Conservation (phyloP, 1,140 invertebrate species). For the Drosophila novamexicana region DNA sequence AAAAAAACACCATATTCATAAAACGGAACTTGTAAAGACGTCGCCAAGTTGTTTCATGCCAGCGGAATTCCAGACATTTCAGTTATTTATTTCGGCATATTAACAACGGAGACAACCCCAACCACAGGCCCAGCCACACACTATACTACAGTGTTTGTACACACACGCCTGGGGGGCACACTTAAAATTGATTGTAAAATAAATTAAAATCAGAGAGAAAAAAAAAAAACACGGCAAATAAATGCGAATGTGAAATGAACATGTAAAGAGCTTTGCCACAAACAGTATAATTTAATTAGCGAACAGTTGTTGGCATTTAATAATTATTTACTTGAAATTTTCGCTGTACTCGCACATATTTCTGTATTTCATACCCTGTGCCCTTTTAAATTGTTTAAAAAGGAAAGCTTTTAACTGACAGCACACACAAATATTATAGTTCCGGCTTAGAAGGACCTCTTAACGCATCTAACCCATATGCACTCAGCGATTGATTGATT, state of each 20-base stretch:
- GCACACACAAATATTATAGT: too few species aligned
- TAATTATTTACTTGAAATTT: slow-evolving; percentile 74
- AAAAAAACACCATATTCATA: slow-evolving; percentile 33
- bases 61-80: slow-evolving; percentile 67
- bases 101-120: slow-evolving; percentile 55
- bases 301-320: slow-evolving; percentile 60
- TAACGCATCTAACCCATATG: neutral
- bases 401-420: neutral
- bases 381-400: neutral
- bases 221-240: slow-evolving; percentile 34
- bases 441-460: too few species aligned
- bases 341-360: slow-evolving; percentile 28
- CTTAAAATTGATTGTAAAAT: slow-evolving; percentile 77
- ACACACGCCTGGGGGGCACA: slow-evolving; percentile 35
- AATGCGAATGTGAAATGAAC: slow-evolving; percentile 46
- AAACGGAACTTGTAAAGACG: slow-evolving; percentile 68
- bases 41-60: slow-evolving; percentile 60
- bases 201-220: slow-evolving; percentile 64
- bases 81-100: slow-evolving; percentile 80
- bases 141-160: slow-evolving; percentile 11
- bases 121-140: neutral
- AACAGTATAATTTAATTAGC: slow-evolving; percentile 84
- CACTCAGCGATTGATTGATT: neutral
- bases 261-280: slow-evolving; percentile 45
- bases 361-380: slow-evolving; percentile 15